Conservation (phyloP, 1,140 invertebrate species). For the Diabrotica undecimpunctata region DNA sequence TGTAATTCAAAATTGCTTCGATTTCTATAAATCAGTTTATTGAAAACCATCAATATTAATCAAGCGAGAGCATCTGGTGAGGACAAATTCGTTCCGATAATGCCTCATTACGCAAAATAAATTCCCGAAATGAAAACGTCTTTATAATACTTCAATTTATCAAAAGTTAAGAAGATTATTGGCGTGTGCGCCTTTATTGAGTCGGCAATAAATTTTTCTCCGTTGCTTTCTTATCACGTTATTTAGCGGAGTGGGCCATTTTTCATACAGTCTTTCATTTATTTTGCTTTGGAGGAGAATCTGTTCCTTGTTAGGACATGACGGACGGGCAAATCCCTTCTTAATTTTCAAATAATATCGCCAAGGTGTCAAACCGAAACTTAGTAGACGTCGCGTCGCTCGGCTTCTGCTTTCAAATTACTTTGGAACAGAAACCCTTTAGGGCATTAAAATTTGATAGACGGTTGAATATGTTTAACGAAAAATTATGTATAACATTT, state of each 20-base stretch:
- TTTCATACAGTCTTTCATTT: background rate
- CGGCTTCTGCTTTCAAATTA: too few relatives aligned
- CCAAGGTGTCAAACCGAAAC: too few relatives aligned
- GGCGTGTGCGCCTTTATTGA: background rate
- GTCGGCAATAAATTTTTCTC: constrained; percentile 2
- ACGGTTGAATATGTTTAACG: too few relatives aligned
- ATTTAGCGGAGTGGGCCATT: constrained; percentile 1
- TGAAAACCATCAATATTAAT: constrained; percentile 1
- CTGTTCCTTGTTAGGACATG: background rate
- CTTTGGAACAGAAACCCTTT: too few relatives aligned
- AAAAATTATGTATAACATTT: too few relatives aligned
- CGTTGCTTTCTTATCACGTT: background rate
- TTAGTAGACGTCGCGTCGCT: too few relatives aligned
- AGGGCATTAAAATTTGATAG: too few relatives aligned
- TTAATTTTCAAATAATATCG: background rate
- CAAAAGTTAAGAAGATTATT: constrained; percentile 3
- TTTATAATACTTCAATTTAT: constrained; percentile 3
- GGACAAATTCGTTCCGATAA: constrained; percentile 2
- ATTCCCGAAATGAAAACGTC: constrained; percentile 2
- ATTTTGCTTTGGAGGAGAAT: background rate
- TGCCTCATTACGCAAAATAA: constrained; percentile 2
- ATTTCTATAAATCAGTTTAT: background rate
- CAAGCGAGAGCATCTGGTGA: background rate
- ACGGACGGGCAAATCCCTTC: background rate
- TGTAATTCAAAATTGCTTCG: background rate